Evolutionary conservation across 2,797 vertebrate genomes (phyloP).

Genomic region (Catostomus latipinnis): DNA sequence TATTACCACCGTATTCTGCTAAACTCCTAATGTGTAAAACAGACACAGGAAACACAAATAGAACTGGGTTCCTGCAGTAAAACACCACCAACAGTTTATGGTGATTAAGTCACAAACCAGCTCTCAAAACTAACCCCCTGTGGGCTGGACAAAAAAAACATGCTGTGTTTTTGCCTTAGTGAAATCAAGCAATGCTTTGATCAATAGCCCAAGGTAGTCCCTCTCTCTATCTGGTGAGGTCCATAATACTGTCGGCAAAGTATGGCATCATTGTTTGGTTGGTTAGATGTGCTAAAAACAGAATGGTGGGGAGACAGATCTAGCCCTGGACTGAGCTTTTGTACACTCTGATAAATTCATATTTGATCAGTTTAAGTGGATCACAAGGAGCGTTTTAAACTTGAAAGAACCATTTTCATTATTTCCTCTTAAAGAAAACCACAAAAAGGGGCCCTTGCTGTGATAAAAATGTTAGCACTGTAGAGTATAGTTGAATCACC

Average conservation of each 20-base stretch:
- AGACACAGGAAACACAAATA: conserved; percentile 12
- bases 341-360: conserved; percentile 60
- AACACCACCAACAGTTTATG: conserved; percentile 14
- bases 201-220: conserved; percentile 47
- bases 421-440: conserved; percentile 51
- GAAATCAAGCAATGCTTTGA: conserved; percentile 51
- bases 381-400: conserved; percentile 57
- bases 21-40: conserved; percentile 33
- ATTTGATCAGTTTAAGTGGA: conserved; percentile 54
- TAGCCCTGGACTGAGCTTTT: conserved; percentile 53
- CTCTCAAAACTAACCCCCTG: conserved; percentile 19
- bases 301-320: conserved; percentile 41
- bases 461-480: too few relatives aligned
- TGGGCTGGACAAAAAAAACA: conserved; percentile 12
- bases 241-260: conserved; percentile 45
- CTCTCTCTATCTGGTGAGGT: conserved; percentile 51
- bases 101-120: conserved; percentile 38
- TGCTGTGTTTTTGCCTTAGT: conserved; percentile 1
- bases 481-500: too few relatives aligned
- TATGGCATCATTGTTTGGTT: conserved; percentile 66
- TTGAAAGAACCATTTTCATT: conserved; percentile 54
- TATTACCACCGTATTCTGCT: neutral
- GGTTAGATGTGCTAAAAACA: conserved; percentile 46
- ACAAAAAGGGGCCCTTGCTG: conserved; percentile 32
- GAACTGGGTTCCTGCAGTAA: conserved; percentile 10